phyloP scores from a whole-genome alignment of 53 echinoderm and acorn worm species.

The Arbacia lixula region DNA sequence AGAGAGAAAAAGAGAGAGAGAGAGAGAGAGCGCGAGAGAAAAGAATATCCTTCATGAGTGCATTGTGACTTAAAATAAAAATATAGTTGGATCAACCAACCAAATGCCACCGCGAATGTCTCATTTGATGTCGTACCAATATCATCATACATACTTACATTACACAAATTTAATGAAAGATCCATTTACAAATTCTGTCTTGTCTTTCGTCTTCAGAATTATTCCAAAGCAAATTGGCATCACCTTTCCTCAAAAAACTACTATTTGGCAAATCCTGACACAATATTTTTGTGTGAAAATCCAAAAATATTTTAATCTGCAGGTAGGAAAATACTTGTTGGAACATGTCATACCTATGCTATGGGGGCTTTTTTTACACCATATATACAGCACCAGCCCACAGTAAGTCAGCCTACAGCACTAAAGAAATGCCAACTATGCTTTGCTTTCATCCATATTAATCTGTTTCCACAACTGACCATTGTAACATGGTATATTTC shows the following conservation, averaged over 20 bases:
- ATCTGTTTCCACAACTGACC: conserved; percentile 2
- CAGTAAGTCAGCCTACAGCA: conserved; percentile 45
- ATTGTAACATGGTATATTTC: conserved; percentile 20
- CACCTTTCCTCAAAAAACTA: neutral
- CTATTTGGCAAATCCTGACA: too few species aligned
- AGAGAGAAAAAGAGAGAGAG: neutral
- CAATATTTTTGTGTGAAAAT: too few species aligned
- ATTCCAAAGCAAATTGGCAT: neutral
- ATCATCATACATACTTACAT: conserved; percentile 57
- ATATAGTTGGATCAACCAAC: conserved; percentile 54
- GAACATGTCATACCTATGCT: conserved; percentile 15
- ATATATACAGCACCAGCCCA: conserved; percentile 62
- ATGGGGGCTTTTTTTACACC: conserved; percentile 50
- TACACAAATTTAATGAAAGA: conserved; percentile 31
- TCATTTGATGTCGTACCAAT: conserved; percentile 36
- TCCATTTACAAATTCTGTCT: conserved; percentile 21
- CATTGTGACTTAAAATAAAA: conserved; percentile 43
- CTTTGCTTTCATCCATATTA: conserved; percentile 37
- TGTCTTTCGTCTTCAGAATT: conserved; percentile 2
- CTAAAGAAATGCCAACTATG: conserved; percentile 50
- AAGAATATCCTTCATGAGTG: conserved; percentile 14
- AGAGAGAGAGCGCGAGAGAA: conserved; percentile 38
- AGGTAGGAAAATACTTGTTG: conserved; percentile 30
- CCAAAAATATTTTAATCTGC: conserved; percentile 22
- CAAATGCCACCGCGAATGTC: conserved; percentile 34